phyloP scores from a whole-genome alignment of 2,888 invertebrate species.

The Pristionchus arcanus region DNA sequence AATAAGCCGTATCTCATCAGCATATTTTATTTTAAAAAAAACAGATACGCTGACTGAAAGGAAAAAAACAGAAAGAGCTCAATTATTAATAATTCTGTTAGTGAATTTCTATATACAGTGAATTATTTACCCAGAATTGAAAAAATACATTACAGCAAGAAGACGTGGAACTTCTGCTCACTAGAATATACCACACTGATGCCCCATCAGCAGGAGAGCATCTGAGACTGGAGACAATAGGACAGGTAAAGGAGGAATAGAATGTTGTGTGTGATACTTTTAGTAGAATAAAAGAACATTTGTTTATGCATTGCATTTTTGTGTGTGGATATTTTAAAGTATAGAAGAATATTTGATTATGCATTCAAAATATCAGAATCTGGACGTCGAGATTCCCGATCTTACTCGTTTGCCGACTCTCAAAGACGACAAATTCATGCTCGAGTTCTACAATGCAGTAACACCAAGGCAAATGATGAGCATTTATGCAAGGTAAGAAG shows the following conservation, averaged over 20 bases:
- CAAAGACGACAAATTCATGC: constrained; percentile 95
- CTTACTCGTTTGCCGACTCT: constrained; percentile 92
- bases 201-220: constrained; percentile 72
- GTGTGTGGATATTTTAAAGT: neutral
- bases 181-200: constrained; percentile 75
- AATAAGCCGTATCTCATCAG: no score
- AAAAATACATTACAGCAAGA: constrained; percentile 57
- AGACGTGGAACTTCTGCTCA: constrained; percentile 73
- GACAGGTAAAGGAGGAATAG: neutral
- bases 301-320: neutral
- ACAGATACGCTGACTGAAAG: no score
- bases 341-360: neutral
- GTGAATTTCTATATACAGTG: no score
- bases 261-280: neutral
- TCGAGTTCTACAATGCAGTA: constrained; percentile 98
- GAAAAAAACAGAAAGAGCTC: neutral
- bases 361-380: neutral
- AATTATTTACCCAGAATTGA: no score
- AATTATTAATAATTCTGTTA: neutral
- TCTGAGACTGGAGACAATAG: constrained; percentile 62
- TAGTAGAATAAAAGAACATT: neutral
- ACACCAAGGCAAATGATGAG: constrained; percentile 95
- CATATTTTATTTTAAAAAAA: no score
- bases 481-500: constrained; percentile 88
- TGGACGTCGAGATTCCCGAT: constrained; percentile 82